Base-by-base conservation (phyloP, 2,113 vertebrate species). In the Xiphophorus couchianus region DNA sequence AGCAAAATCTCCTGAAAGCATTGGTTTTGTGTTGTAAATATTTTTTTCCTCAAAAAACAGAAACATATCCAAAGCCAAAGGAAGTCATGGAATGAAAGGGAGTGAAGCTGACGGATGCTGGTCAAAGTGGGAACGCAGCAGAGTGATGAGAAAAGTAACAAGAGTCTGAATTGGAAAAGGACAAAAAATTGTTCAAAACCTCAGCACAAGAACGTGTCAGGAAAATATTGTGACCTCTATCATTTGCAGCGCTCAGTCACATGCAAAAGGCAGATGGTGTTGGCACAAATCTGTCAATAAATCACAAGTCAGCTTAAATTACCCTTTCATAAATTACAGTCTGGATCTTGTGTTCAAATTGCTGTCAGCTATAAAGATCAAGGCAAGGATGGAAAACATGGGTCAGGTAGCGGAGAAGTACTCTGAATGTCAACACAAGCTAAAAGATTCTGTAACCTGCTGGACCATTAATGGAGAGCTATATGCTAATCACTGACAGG, bases 401-500 rank as follows among this genome's bases (percentile, higher is more conserved):
- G 64, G 73, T 78, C 64, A 76, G 33, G 79, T 83, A 81, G 74
- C 73, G 44, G 42, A 76, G 74, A n/a, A 44, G 72, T 66, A 54
- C 71, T 76, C 54, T 30, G 82, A 82, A 86, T 80, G 83, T 82
- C 77, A 88, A 68, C 79, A 84, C 77, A 51, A 60, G 74, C 79
- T 33, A 62, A 73, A 73, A 60, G 68, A 81, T 71, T 83, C 1
- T 77, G 60, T 69, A 71, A 35, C 15, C 35, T 67, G 14, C 44
- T 42, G 42, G 51, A 48, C 27, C 78, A 80, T 76, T 71, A 83
- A 80, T 76, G 68, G 15, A 69, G 64, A 71, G 69, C 35, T 8
- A 13, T 72, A 87, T 68, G 69, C 54, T 51, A 35, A 51, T 80
- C 48, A 62, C 63, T 71, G 72, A 81, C 71, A 80, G 71, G 15